These are phyloP conservation scores for Caenorhabditis angaria DNA, from an alignment of 2,888 invertebrate genomes.

Conservation along the genomic window DNA sequence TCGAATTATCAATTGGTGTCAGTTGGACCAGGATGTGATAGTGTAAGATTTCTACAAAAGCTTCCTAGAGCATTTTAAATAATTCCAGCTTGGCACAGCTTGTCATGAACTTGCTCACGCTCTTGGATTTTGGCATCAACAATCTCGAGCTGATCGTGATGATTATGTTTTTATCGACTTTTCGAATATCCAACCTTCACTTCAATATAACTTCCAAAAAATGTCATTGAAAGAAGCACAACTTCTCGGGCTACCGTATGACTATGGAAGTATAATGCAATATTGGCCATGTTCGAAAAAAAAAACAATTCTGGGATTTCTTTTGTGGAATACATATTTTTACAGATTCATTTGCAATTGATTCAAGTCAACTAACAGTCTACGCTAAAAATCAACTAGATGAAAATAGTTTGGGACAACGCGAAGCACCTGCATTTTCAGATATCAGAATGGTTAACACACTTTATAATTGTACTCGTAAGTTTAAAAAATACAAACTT, in stretches of 20 bases:
- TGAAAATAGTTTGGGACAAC: constrained; percentile 50
- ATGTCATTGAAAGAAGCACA: constrained; percentile 31
- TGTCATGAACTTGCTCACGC: constrained; percentile 50
- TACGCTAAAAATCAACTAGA: constrained; percentile 30
- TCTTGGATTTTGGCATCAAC: constrained; percentile 49
- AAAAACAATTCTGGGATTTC: neutral
- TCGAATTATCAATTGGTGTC: constrained; percentile 41
- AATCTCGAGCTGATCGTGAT: constrained; percentile 46
- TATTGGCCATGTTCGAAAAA: constrained; percentile 39
- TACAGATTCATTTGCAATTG: constrained; percentile 49
- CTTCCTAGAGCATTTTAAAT: neutral
- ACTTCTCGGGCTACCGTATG: constrained; percentile 37
- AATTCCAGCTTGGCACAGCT: constrained; percentile 44
- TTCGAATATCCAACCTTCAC: constrained; percentile 38
- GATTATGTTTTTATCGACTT: constrained; percentile 40
- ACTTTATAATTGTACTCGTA: constrained; percentile 43
- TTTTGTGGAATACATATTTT: neutral
- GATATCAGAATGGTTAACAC: constrained; percentile 46
- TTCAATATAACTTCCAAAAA: constrained; percentile 45
- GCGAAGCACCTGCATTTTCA: constrained; percentile 46
- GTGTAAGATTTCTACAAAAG: constrained; percentile 13
- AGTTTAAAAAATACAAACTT: neutral
- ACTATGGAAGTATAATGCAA: constrained; percentile 59
- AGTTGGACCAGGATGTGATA: constrained; percentile 47
- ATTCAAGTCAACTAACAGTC: constrained; percentile 33